These are phyloP conservation scores for Ceratina australensis DNA, from an alignment of 1,140 invertebrate species.

Conservation along the genomic window DNA sequence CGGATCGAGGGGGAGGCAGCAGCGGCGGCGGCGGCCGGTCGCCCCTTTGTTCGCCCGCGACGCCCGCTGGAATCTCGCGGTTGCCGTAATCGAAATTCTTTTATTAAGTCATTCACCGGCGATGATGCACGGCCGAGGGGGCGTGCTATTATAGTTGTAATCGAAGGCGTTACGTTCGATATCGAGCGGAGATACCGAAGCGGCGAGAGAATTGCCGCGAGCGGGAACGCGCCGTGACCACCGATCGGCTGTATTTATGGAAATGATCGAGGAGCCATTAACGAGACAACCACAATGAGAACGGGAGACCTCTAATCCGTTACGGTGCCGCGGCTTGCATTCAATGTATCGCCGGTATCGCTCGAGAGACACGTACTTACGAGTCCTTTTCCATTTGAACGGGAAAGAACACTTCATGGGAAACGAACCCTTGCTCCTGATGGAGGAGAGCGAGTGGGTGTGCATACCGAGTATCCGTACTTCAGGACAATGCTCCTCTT, in stretches of 20 bases:
- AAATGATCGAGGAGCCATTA: conserved; percentile 24
- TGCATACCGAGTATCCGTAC: conserved; percentile 26
- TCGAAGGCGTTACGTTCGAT: conserved; percentile 55
- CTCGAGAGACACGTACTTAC: not conserved
- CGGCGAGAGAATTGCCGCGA: conserved; percentile 20
- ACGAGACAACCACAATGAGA: conserved; percentile 14
- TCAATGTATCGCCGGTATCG: conserved; percentile 8
- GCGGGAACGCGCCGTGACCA: not conserved
- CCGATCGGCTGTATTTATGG: conserved; percentile 22
- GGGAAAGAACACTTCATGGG: not conserved
- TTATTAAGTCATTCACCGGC: conserved; percentile 62
- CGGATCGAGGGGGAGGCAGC: conserved; percentile 12
- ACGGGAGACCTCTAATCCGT: not conserved
- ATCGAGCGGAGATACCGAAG: conserved; percentile 34
- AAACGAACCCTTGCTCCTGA: not conserved
- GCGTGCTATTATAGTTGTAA: conserved; percentile 39
- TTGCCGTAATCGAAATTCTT: conserved; percentile 64
- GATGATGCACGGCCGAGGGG: conserved; percentile 58
- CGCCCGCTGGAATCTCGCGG: conserved; percentile 53
- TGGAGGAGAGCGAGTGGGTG: conserved; percentile 29
- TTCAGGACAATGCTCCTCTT: conserved; percentile 40
- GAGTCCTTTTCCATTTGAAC: not conserved
- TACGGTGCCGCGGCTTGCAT: not conserved
- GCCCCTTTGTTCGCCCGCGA: conserved; percentile 59
- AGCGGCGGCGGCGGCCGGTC: no score